phyloP scores from a whole-genome alignment of 2,797 vertebrate species.

The Tapirus indicus region DNA sequence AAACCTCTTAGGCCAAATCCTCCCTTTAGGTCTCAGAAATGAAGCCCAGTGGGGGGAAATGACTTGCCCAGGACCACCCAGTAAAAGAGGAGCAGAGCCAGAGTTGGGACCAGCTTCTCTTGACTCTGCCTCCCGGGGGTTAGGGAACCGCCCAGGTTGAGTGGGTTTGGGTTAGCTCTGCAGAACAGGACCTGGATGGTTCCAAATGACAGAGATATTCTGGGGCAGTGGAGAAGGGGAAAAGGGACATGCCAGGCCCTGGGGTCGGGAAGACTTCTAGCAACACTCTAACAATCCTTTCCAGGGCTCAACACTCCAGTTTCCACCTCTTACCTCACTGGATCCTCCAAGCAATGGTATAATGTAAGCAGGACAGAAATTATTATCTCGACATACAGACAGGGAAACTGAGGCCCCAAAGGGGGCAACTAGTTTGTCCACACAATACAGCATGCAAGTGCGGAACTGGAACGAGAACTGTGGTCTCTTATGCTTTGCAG shows the following conservation, averaged over 20 bases:
- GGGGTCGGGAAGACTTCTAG: no score
- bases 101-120: background rate
- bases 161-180: background rate
- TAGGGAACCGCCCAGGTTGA: background rate
- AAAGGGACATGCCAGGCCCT: background rate
- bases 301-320: background rate
- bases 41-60: background rate
- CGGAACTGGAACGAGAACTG: background rate
- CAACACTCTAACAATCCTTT: background rate
- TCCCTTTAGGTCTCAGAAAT: background rate
- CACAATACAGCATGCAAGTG: rapidly evolving
- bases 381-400: background rate
- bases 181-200: background rate
- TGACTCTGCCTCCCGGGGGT: background rate
- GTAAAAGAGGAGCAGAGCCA: background rate
- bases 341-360: background rate
- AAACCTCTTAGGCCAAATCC: background rate
- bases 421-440: background rate
- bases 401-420: background rate
- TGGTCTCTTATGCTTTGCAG: background rate
- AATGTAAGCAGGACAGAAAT: background rate
- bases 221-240: background rate
- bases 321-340: background rate
- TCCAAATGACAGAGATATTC: background rate
- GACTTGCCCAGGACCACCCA: background rate